Evolutionary conservation across 2,888 invertebrate species (phyloP).

Genomic region (Lasiommata megera): DNA sequence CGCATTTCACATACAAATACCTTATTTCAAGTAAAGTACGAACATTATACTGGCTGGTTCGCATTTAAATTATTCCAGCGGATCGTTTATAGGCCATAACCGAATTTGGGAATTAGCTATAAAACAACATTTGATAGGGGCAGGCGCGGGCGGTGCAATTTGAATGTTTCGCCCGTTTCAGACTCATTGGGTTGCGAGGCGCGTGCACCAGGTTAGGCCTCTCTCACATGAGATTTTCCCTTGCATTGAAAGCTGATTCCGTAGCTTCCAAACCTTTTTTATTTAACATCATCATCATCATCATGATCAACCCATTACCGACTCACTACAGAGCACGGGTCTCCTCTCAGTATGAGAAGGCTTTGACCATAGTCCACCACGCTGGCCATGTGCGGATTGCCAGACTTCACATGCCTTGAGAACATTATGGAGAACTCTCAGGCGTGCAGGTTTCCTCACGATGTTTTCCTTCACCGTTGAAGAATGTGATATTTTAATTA

Average conservation of each 20-base stretch:
- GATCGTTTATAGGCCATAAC: constrained; percentile 82
- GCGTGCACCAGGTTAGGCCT: constrained; percentile 60
- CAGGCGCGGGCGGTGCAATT: constrained; percentile 79
- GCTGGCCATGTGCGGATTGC: no score
- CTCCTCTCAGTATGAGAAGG: no score
- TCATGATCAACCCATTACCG: no score
- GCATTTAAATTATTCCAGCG: constrained; percentile 81
- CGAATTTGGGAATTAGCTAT: constrained; percentile 82
- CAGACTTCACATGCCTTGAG: no score
- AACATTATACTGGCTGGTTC: constrained; percentile 79
- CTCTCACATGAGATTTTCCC: background rate
- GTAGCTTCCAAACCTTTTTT: no score
- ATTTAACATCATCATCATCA: no score
- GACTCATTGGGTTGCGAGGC: constrained; percentile 74
- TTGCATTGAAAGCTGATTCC: background rate
- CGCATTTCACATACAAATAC: constrained; percentile 81
- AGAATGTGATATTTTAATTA: no score
- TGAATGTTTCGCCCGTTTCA: constrained; percentile 75
- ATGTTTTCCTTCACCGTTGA: no score
- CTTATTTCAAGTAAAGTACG: constrained; percentile 79
- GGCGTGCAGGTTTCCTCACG: no score
- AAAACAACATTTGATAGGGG: constrained; percentile 82
- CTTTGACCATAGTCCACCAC: no score
- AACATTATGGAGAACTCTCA: no score
- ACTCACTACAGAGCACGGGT: no score